A percentile compares a stretch with the other conserved stretches of the same genome.
These are phyloP conservation scores for Pyrrhia umbra DNA, from an alignment of 2,888 invertebrate genomes.

Conservation along the genomic window DNA sequence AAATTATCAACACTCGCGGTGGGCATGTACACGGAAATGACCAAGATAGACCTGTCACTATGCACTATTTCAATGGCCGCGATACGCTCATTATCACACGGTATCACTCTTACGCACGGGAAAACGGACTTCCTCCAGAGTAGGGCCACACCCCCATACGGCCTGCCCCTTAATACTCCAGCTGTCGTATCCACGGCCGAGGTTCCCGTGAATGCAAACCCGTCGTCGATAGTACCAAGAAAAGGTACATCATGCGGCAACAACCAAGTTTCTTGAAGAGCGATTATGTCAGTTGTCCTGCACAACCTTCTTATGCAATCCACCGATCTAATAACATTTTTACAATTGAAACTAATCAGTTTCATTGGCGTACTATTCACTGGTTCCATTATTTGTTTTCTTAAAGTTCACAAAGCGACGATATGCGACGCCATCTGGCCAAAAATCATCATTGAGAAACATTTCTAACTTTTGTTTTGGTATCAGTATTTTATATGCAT, in stretches of 20 bases:
- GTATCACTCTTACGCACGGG: neutral
- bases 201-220: conserved; percentile 2
- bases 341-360: neutral
- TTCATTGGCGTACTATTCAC: no score
- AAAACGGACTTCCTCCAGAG: conserved; percentile 4
- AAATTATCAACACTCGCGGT: neutral
- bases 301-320: neutral
- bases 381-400: conserved; percentile 5
- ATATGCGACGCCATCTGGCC: conserved; percentile 7
- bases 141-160: neutral
- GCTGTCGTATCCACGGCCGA: conserved; percentile 3
- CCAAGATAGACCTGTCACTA: neutral
- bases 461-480: conserved; percentile 4
- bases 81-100: neutral
- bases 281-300: no score
- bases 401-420: conserved; percentile 7
- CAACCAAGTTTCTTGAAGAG: neutral
- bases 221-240: neutral
- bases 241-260: neutral
- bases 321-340: neutral
- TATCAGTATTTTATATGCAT: conserved; percentile 3
- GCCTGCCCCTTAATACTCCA: neutral
- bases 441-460: no score
- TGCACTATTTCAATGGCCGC: neutral
- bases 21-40: conserved; percentile 7